Evolutionary conservation across 2,888 invertebrate species (phyloP).

Genomic region (Dynastes tityus): DNA sequence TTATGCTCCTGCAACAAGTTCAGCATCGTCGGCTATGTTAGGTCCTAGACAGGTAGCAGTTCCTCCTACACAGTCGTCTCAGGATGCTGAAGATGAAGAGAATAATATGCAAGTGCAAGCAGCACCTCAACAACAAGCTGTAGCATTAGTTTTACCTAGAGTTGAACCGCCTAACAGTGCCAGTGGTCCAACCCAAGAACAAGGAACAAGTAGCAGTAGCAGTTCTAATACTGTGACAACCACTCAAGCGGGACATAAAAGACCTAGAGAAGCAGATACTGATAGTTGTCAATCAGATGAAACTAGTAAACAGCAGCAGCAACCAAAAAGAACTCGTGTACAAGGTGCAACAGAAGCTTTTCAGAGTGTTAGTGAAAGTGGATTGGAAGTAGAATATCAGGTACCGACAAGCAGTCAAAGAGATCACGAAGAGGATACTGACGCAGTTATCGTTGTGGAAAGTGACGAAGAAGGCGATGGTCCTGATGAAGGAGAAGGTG

Average conservation of each 20-base stretch:
- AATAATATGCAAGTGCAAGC: conserved; percentile 63
- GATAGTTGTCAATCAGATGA: conserved; percentile 72
- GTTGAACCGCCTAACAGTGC: conserved; percentile 76
- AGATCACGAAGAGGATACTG: conserved; percentile 85
- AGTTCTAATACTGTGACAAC: conserved; percentile 81
- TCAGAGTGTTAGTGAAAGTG: conserved; percentile 71
- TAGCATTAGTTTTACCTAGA: conserved; percentile 81
- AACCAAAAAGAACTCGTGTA: conserved; percentile 72
- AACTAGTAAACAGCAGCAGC: conserved; percentile 68
- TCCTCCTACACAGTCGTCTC: conserved; percentile 76
- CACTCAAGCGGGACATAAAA: conserved; percentile 77
- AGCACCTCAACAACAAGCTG: conserved; percentile 75
- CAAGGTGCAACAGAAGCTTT: conserved; percentile 60
- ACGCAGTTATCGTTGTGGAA: conserved; percentile 81
- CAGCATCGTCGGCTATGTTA: conserved; percentile 65
- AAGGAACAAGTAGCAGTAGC: conserved; percentile 69
- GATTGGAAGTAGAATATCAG: conserved; percentile 83
- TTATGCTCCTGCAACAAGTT: conserved; percentile 90
- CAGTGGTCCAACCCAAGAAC: conserved; percentile 66
- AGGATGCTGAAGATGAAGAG: conserved; percentile 73
- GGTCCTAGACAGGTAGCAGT: conserved; percentile 77
- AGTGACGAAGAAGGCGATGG: conserved; percentile 82
- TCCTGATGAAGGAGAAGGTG: conserved; percentile 72
- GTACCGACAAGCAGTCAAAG: conserved; percentile 91
- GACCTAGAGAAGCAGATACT: conserved; percentile 75